These are phyloP conservation scores for Psittacula derbiana DNA, from an alignment of 2,797 vertebrate species.

Conservation along the genomic window DNA sequence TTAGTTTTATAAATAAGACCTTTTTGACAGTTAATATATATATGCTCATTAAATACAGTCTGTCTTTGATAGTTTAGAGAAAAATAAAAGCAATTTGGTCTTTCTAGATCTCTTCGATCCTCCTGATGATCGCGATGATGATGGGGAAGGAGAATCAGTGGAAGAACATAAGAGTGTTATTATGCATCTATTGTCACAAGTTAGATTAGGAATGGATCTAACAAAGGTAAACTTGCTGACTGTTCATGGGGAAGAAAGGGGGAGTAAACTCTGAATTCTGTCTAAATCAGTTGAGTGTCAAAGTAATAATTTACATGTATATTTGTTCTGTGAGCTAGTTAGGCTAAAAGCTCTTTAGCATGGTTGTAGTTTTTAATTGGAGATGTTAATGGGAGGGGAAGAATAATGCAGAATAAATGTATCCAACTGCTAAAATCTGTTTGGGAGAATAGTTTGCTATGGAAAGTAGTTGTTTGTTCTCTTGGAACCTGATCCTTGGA, in stretches of 20 bases:
- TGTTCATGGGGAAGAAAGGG: not conserved
- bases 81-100: not conserved
- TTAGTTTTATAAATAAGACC: not conserved
- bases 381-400: not conserved
- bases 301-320: not conserved
- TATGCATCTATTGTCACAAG: conserved; percentile 98
- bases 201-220: conserved; percentile 97
- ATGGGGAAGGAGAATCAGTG: conserved; percentile 92
- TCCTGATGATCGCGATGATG: conserved; percentile 92
- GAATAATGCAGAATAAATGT: not conserved
- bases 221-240: conserved; percentile 85
- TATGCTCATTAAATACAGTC: not conserved
- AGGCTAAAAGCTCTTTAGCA: not conserved
- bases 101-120: conserved; percentile 90
- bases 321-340: not conserved
- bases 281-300: not conserved
- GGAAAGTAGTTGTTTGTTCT: not conserved
- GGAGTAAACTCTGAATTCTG: not conserved
- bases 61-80: not conserved
- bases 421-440: not conserved
- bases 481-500: not conserved
- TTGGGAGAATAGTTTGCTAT: not conserved
- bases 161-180: conserved; percentile 99
- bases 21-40: not conserved
- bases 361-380: not conserved